These are phyloP conservation scores for Yponomeuta sedellus DNA, from an alignment of 2,888 invertebrate species.

Conservation along the genomic window DNA sequence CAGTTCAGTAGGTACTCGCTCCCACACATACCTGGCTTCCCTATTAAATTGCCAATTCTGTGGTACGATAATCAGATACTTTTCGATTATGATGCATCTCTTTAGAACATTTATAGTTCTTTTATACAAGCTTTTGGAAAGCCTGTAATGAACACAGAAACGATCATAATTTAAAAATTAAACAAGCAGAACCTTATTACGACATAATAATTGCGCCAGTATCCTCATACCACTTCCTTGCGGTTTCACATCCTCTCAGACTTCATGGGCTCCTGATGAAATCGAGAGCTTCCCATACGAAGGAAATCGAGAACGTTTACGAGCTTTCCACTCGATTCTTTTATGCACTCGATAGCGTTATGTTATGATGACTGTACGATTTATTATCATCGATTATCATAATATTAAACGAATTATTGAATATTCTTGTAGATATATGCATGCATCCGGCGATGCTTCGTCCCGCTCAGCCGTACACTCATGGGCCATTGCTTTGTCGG, in stretches of 20 bases:
- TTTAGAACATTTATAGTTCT: not conserved
- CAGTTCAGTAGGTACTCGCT: slow-evolving; percentile 49
- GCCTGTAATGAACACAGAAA: not conserved
- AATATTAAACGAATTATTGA: slow-evolving; percentile 1
- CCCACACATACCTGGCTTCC: slow-evolving; percentile 69
- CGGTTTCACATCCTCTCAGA: slow-evolving; percentile 34
- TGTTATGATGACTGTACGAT: not conserved
- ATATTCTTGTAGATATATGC: slow-evolving; percentile 30
- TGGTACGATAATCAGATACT: slow-evolving; percentile 58
- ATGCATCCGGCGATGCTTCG: slow-evolving; percentile 65
- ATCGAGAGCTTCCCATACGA: slow-evolving; percentile 3
- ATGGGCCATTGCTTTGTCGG: slow-evolving; percentile 51
- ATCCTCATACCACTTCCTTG: slow-evolving; percentile 28
- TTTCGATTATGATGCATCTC: slow-evolving; percentile 18
- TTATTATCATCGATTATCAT: slow-evolving; percentile 11
- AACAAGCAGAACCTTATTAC: slow-evolving; percentile 10
- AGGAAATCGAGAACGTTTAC: not conserved
- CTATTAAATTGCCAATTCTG: slow-evolving; percentile 27
- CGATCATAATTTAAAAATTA: not conserved
- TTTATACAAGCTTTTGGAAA: not conserved
- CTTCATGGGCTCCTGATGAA: slow-evolving; percentile 18
- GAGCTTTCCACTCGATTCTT: not conserved
- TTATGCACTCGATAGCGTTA: not conserved
- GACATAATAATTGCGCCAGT: slow-evolving; percentile 8
- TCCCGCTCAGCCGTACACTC: slow-evolving; percentile 37